Base-by-base conservation (phyloP, 2,797 vertebrate species). In the Eupleurogrammus muticus region DNA sequence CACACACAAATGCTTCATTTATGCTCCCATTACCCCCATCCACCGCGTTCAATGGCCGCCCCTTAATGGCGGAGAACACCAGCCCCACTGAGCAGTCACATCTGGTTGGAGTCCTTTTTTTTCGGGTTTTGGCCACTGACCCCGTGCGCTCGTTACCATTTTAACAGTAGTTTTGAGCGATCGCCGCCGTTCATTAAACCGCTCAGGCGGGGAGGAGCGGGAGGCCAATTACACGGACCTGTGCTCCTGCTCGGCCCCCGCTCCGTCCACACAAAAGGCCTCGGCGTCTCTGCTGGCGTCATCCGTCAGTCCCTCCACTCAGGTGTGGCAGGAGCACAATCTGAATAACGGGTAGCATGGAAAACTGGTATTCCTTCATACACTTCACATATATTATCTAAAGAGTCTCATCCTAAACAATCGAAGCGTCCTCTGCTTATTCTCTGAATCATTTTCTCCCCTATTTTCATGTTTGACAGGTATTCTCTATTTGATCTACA, bases 141-240 rank as follows among this genome's bases (percentile, higher is more conserved):
- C 86, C 85, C 63, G 1, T 54, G n/a, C 40, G 62, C 73, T 83
- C 48, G 60, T 84, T 86, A 77, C 57, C 78, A 56, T 87, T 90
- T 87, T 74, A 85, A 82, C 85, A 75, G 85, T 52, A 63, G 60
- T 64, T 64, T 46, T 67, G 59, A 82, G n/a, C n/a, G 82, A 89
- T 79, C 70, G 83, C 81, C 84, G 58, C 77, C 72, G 63, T 83
- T 89, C 80, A 88, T 88, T 85, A 89, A 83, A 82, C 59, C n/a
- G 66, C 58, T 75, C 75, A 62, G 56, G 71, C 73, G 32, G 70
- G 66, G 69, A 78, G 51, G 63, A 60, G 47, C 57, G 75, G n/a
- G 59, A 77, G 83, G 79, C 53, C 78, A 88, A 88, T 89, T 89
- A 90, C 87, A 92, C 76, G 87, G 87, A 59, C 68, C 84, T 85